Base-by-base conservation (phyloP, 2,888 invertebrate genomes). In the Drosophila siamana region DNA sequence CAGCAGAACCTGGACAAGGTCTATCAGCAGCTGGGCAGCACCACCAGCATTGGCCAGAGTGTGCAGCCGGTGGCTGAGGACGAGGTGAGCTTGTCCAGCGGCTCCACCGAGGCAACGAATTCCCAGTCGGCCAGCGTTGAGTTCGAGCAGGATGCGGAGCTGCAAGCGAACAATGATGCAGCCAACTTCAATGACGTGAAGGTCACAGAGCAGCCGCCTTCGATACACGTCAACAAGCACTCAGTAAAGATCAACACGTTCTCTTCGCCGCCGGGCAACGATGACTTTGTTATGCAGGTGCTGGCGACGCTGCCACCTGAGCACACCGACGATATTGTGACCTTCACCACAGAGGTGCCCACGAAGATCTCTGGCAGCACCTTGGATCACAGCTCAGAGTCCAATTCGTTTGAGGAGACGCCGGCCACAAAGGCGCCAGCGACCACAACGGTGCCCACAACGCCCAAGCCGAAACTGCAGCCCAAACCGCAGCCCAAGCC, bases 331-430 rank as follows among this genome's bases (percentile, higher is more conserved):
- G 80, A 87, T 4, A 69, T 70, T n/a, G 66, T 81, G 0, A 72
- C 80, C 1, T 90, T 90, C 16, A 91, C 89, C 66, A 90, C 91
- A 2, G 92, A 92, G 51, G 70, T 92, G 40, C 92, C 92, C 44
- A 89, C 75, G n/a, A 90, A 91, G 57, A 90, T 92, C 8, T 64
- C 86, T 0, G 88, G 83, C 33, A 78, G 74, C 15, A 68, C 90
- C 13, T 64, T 75, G 6, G 87, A 91, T 2, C 80, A 65, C n/a
- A 83, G 89, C 57, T 90, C 90, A 3, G 90, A 91, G 59, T 90
- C 91, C 4, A 88, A 67, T 61, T 89, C 90, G 3, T 90, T 90
- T 68, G 89, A 91, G 54, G 90, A 90, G 44, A 44, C 72, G 4
- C 52, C 85, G 0, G 65, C 82, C 0, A 76, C 79, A 0, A 71